phyloP scores from a whole-genome alignment of 2,888 invertebrate genomes.

The Conomelus anceps region DNA sequence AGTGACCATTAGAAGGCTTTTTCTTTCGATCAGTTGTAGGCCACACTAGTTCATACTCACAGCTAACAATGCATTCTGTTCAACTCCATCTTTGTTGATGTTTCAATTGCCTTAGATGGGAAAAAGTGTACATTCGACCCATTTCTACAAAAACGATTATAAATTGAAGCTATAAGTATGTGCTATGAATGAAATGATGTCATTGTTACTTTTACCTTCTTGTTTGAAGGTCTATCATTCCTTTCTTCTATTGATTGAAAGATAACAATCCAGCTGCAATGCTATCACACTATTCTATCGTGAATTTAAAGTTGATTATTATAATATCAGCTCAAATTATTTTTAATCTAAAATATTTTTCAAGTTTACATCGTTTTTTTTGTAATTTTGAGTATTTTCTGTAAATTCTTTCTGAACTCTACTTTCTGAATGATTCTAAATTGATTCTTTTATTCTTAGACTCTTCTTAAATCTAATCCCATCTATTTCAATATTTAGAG shows the following conservation, averaged over 20 bases:
- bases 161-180: background rate
- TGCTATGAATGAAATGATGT: background rate
- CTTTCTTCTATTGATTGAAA: background rate
- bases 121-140: background rate
- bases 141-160: background rate
- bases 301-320: no score
- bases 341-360: no score
- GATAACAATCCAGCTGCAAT: background rate
- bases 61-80: background rate
- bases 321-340: no score
- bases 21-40: no score
- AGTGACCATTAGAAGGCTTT: background rate
- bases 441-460: no score
- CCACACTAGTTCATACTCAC: background rate
- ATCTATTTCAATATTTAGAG: no score
- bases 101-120: background rate
- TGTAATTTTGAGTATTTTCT: no score
- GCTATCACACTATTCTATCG: background rate
- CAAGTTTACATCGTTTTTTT: no score
- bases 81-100: background rate
- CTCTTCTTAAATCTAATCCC: no score
- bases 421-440: no score
- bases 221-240: background rate
- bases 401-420: no score
- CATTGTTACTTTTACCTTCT: background rate